These are phyloP conservation scores for Ophioderma brevispina DNA, from an alignment of 35 echinoderm and acorn worm species.

Conservation along the genomic window DNA sequence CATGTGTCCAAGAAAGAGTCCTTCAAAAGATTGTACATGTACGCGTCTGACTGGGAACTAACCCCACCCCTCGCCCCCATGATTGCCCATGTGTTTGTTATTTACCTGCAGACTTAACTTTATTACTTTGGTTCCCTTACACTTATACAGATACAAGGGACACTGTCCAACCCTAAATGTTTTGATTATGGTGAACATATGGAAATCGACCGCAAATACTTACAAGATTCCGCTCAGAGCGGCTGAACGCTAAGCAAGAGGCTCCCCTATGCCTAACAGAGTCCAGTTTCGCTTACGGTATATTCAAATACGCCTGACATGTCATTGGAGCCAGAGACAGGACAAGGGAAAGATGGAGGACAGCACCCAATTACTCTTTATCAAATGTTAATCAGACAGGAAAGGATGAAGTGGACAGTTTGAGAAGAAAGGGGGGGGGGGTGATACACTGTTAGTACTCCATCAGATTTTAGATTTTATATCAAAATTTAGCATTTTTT, in stretches of 20 bases:
- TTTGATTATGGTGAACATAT: constrained; percentile 98
- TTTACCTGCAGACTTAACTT: no score
- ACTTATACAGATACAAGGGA: constrained; percentile 82
- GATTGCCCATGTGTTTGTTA: not conserved
- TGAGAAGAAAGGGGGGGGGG: no score
- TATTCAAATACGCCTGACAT: constrained; percentile 96
- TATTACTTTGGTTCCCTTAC: constrained; percentile 14
- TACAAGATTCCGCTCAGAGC: constrained; percentile 91
- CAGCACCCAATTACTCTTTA: constrained; percentile 74
- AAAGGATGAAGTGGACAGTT: constrained; percentile 84
- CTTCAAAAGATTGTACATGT: no score
- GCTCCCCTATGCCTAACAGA: constrained; percentile 73
- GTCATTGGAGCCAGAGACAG: constrained; percentile 90
- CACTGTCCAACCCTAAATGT: constrained; percentile 93
- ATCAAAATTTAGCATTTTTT: not conserved
- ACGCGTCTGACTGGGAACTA: no score
- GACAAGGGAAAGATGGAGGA: constrained; percentile 84
- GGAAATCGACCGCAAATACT: constrained; percentile 95
- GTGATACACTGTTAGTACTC: no score
- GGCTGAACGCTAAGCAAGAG: constrained; percentile 88
- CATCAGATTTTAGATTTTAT: constrained; percentile 19
- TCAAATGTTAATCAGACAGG: constrained; percentile 92
- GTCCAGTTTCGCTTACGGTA: constrained; percentile 94
- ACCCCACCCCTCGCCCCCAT: not conserved
- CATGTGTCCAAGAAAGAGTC: no score